Percentiles rank a stretch among this genome's conserved stretches.
Evolutionary conservation across 2,797 vertebrate genomes (phyloP).

Genomic region (Ibycter americanus): DNA sequence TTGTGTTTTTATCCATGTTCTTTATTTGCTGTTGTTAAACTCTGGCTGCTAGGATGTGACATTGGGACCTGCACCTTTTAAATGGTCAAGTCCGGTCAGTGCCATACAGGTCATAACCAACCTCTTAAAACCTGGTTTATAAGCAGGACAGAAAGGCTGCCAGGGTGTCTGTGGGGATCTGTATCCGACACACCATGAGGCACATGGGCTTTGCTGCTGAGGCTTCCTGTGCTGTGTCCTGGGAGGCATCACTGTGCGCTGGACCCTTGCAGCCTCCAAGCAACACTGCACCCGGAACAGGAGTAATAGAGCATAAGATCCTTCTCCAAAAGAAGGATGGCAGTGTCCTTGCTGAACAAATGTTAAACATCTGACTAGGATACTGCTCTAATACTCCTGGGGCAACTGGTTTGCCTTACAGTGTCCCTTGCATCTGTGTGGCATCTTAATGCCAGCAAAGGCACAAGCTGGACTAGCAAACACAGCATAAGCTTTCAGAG

Average conservation of each 20-base stretch:
- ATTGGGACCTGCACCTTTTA: not conserved
- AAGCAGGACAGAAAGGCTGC: not conserved
- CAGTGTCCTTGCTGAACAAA: not conserved
- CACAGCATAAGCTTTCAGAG: not conserved
- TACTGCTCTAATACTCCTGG: not conserved
- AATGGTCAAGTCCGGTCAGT: not conserved
- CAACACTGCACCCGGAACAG: not conserved
- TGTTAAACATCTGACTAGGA: not conserved
- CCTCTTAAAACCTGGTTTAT: not conserved
- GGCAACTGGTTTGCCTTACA: not conserved
- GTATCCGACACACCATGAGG: fast-evolving
- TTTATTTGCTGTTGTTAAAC: not conserved
- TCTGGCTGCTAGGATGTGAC: not conserved
- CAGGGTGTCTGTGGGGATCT: not conserved
- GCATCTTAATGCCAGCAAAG: not conserved
- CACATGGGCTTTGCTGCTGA: not conserved
- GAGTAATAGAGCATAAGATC: not conserved
- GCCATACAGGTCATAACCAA: not conserved
- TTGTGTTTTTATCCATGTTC: not conserved
- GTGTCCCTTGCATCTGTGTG: not conserved
- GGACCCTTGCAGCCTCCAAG: not conserved
- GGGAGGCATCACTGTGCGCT: fast-evolving
- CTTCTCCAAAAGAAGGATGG: not conserved
- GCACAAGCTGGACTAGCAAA: not conserved
- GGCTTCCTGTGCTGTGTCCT: not conserved